Evolutionary conservation across 2,113 vertebrate genomes (phyloP), one percentile per base, ranked within the genome.

Genomic region (Nerophis lumbriciformis): DNA sequence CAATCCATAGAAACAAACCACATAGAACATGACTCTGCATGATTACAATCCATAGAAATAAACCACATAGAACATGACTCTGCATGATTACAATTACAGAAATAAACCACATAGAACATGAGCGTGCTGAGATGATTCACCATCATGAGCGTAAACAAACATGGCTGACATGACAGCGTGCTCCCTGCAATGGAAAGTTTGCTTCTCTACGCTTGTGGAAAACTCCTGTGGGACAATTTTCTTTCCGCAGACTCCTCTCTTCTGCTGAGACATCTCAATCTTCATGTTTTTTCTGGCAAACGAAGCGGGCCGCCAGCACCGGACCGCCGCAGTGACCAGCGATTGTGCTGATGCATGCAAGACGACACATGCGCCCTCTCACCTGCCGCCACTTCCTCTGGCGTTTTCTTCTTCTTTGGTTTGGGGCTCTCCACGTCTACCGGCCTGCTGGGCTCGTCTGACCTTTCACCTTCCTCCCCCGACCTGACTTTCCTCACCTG

Each of bases 321-420:
- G 63, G 70, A 65, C 53, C 66, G 49, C 66, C 62, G n/a, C 10
- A 12, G 42, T 12, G 11, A 45, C 42, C 10, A 45, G 10, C 12
- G 42, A 45, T 12, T 45, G 42, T 45, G 42, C 42, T 6, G 10
- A 45, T 45, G 42, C 42, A 45, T 45, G 42, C 38, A 39, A 39
- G 6, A 28, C 38, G 1, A 8, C 38, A 8, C 38, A 8, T 39
- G 38, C 38, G 58, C 52, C 44, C 5, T 21, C 79, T 78, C 83
- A 91, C 91, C 90, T 87, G 85, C 88, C 65, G 87, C 82, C 1
- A 88, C 64, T 44, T 89, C 88, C 61, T 91, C 86, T 8, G 87
- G 79, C 38, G 87, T 86, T 73, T 90, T 91, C 81, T 88, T 92
- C 73, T 78, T 83, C 69, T 87, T 88, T 28, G 80, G 57, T 73